These are phyloP conservation scores for Chymomyza costata DNA, from an alignment of 1,140 invertebrate genomes.

Conservation along the genomic window DNA sequence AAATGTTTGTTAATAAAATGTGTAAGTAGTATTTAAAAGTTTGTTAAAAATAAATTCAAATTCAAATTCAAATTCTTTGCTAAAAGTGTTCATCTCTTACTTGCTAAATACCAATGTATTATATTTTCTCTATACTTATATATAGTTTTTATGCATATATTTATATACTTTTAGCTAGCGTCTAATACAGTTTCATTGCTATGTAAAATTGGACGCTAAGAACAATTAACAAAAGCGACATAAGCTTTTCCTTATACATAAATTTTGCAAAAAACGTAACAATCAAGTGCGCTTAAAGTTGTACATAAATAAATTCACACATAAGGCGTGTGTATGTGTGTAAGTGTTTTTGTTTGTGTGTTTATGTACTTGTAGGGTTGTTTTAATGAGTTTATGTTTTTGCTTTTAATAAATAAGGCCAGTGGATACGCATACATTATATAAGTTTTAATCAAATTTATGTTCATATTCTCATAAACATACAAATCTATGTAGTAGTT, in stretches of 20 bases:
- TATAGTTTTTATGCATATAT: conserved; percentile 18
- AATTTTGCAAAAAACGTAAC: conserved; percentile 25
- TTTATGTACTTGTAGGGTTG: conserved; percentile 26
- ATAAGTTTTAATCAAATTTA: conserved; percentile 66
- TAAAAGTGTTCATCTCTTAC: conserved; percentile 43
- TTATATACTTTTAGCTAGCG: conserved; percentile 45
- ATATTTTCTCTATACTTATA: conserved; percentile 27
- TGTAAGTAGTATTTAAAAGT: conserved; percentile 47
- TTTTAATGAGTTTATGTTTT: conserved; percentile 29
- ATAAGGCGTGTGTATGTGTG: conserved; percentile 15
- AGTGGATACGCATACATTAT: conserved; percentile 74
- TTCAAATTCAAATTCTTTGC: conserved; percentile 45
- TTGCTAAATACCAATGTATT: conserved; percentile 48
- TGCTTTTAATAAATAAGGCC: conserved; percentile 69
- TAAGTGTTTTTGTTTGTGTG: conserved; percentile 8
- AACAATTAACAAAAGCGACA: conserved; percentile 59
- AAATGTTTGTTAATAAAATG: conserved; percentile 60
- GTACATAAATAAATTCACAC: conserved; percentile 35
- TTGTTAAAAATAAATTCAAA: conserved; percentile 66
- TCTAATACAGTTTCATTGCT: too few species aligned
- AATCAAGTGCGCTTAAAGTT: conserved; percentile 43
- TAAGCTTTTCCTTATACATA: conserved; percentile 44
- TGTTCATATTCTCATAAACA: conserved; percentile 38
- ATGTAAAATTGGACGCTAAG: conserved; percentile 71
- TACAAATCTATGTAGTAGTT: conserved; percentile 51